Evolutionary conservation across 1,140 invertebrate species (phyloP), one percentile per base, ranked within the genome.

Genomic region (Drosophila parabipectinata): DNA sequence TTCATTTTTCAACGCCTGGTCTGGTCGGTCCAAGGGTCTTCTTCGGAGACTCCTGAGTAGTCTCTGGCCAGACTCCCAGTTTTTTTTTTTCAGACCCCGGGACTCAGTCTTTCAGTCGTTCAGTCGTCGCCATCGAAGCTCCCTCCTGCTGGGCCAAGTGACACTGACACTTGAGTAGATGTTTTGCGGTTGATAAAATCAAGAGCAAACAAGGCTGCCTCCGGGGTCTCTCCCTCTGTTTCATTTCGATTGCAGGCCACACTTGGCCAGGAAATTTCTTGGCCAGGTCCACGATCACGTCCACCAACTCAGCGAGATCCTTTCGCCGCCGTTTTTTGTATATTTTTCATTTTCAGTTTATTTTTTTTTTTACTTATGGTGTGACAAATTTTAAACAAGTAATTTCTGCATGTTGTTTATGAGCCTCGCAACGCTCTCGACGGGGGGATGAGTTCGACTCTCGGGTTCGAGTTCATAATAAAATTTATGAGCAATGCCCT

Each of bases 321-420:
- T 87, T 87, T 88, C 79, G 82, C 82, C 81, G 81, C 68, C 73
- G 81, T 61, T 80, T 85, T 77, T 81, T 57, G 41, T 44, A 44
- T 51, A 56, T 34, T 54, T 15, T 8, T 56, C 41, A 37, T 21
- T 56, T 68, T 67, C 26, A 28, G 10, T 37, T 37, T 37, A 37
- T 12, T 37, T 12, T 37, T 47, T 18, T 68, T 68, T 77, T 83
- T 88, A 83, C 83, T 88, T 88, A 88, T 88, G 83, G 83, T 88
- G 83, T 88, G 83, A 88, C 83, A 88, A 88, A 88, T 88, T 88
- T 88, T 88, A 83, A 89, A 88, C 83, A 88, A 88, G 83, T 88
- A 88, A 88, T 88, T 88, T 88, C 83, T 88, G 83, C 84, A 88
- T 88, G 83, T 88, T 88, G 83, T 88, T 88, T 88, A 88, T 89